A percentile compares a stretch with the other conserved stretches of the same genome.
phyloP scores from a whole-genome alignment of 2,888 invertebrate species.

The Parnassius apollo region DNA sequence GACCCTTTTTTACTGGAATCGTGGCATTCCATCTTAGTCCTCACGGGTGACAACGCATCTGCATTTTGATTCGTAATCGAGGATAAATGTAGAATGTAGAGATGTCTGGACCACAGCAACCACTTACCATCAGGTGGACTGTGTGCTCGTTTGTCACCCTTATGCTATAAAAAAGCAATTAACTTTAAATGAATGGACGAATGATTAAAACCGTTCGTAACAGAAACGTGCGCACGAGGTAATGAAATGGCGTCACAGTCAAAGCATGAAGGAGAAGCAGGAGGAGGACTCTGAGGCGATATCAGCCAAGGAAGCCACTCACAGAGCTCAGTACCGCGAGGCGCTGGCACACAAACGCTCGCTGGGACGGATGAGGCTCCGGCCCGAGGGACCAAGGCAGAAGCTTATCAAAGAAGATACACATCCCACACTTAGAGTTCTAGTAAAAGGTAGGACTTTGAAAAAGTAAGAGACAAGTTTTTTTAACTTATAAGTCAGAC shows the following conservation, averaged over 20 bases:
- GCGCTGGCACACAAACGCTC: slow-evolving; percentile 81
- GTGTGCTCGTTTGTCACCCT: too few relatives aligned
- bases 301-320: slow-evolving; percentile 83
- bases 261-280: slow-evolving; percentile 83
- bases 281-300: slow-evolving; percentile 83
- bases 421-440: slow-evolving; percentile 81
- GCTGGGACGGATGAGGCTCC: slow-evolving; percentile 80
- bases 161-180: too few relatives aligned
- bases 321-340: slow-evolving; percentile 84
- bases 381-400: slow-evolving; percentile 80
- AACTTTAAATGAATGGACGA: too few relatives aligned
- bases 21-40: too few relatives aligned
- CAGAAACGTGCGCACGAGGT: slow-evolving; percentile 86
- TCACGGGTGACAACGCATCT: too few relatives aligned
- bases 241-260: slow-evolving; percentile 83
- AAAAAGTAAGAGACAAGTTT: too few relatives aligned
- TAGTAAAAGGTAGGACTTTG: slow-evolving; percentile 82
- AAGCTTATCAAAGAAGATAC: slow-evolving; percentile 68
- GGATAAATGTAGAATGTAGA: too few relatives aligned
- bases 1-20: too few relatives aligned
- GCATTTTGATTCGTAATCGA: too few relatives aligned
- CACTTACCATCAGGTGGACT: too few relatives aligned
- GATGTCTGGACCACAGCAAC: too few relatives aligned
- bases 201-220: not conserved
- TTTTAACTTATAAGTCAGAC: too few relatives aligned